Conservation (phyloP, 2,888 invertebrate genomes). For the Argyresthia goedartella region DNA sequence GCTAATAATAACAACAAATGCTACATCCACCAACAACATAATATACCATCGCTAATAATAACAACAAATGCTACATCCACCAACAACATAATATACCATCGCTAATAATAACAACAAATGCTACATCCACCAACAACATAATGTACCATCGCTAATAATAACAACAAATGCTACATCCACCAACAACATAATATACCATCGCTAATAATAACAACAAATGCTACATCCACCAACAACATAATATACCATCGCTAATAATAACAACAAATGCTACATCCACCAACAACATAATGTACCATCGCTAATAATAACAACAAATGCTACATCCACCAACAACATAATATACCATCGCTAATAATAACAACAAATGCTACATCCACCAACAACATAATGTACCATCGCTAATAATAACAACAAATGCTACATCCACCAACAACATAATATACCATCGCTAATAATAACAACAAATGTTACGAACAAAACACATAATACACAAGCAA, state of each 20-base stretch:
- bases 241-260: not conserved
- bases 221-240: not conserved
- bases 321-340: slow-evolving; percentile 19
- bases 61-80: not conserved
- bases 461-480: not conserved
- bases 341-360: too few relatives aligned
- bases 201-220: too few relatives aligned
- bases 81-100: not conserved
- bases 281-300: not conserved
- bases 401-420: not conserved
- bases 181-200: slow-evolving; percentile 32
- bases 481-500: slow-evolving; percentile 35
- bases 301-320: not conserved
- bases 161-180: not conserved
- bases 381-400: not conserved
- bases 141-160: not conserved
- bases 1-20: not conserved
- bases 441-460: not conserved
- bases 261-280: not conserved
- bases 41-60: too few relatives aligned
- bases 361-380: too few relatives aligned
- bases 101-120: not conserved
- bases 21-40: slow-evolving; percentile 19
- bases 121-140: not conserved
- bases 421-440: not conserved